Evolutionary conservation across 2,888 invertebrate species (phyloP).

Genomic region (Drosophila antonietae): DNA sequence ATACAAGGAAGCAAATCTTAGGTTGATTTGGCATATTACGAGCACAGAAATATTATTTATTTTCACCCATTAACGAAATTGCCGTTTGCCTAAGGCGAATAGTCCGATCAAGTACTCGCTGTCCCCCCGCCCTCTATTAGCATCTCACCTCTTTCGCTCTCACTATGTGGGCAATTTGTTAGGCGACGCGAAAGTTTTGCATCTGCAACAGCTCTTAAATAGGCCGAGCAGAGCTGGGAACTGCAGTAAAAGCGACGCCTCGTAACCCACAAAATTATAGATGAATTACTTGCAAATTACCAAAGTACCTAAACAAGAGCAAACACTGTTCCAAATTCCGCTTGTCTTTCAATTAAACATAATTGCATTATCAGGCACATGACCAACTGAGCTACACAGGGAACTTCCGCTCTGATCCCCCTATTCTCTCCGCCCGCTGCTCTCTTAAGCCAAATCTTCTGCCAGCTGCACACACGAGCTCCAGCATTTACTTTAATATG

Average conservation of each 20-base stretch:
- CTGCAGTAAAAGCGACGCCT: constrained; percentile 58
- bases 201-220: constrained; percentile 12
- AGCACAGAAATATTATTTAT: constrained; percentile 73
- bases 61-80: constrained; percentile 74
- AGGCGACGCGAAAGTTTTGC: constrained; percentile 50
- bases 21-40: constrained; percentile 61
- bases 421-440: not conserved
- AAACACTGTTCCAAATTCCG: constrained; percentile 57
- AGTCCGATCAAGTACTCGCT: constrained; percentile 14
- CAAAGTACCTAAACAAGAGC: constrained; percentile 38
- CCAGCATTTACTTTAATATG: constrained; percentile 66
- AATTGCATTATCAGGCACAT: constrained; percentile 61
- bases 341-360: constrained; percentile 60
- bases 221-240: constrained; percentile 3
- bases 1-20: constrained; percentile 66
- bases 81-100: constrained; percentile 48
- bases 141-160: not conserved
- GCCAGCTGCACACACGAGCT: constrained; percentile 43
- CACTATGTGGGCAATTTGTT: constrained; percentile 30
- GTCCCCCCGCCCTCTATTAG: not conserved
- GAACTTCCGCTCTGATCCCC: constrained; percentile 12
- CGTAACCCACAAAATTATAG: constrained; percentile 67
- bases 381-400: constrained; percentile 35
- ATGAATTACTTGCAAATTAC: constrained; percentile 40
- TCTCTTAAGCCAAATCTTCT: constrained; percentile 44